A percentile compares a stretch with the other conserved stretches of the same genome.
phyloP scores from a whole-genome alignment of 2,797 vertebrate genomes.

The Melanotaenia boesemani region DNA sequence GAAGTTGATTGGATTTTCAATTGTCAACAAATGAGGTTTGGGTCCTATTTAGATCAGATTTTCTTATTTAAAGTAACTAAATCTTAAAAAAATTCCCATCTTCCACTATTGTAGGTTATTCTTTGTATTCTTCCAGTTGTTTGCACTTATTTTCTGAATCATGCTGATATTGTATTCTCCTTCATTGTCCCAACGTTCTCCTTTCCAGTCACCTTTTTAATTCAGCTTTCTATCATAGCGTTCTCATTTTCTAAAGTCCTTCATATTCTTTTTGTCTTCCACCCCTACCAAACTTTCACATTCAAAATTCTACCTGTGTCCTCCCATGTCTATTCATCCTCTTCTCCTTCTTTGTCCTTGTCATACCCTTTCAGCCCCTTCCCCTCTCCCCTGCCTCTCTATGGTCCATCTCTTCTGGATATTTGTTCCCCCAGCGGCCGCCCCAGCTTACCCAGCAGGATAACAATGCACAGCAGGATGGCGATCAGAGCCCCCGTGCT shows the following conservation, averaged over 20 bases:
- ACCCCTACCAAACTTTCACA: conserved; percentile 34
- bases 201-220: conserved; percentile 26
- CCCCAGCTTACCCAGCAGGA: conserved; percentile 91
- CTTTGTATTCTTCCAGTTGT: neutral
- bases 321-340: conserved; percentile 49
- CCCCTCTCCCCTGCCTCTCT: conserved; percentile 32
- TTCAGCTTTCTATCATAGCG: neutral
- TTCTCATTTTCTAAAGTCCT: conserved; percentile 27
- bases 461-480: conserved; percentile 95
- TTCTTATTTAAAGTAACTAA: conserved; percentile 11
- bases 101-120: neutral
- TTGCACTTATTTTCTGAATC: conserved; percentile 7
- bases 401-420: conserved; percentile 45
- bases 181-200: conserved; percentile 24
- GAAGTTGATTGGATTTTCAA: neutral
- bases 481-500: conserved; percentile 98
- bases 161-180: conserved; percentile 20
- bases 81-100: neutral
- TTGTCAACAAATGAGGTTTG: neutral
- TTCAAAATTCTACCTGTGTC: conserved; percentile 60
- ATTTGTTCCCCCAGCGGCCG: conserved; percentile 25
- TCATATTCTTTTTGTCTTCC: conserved; percentile 23
- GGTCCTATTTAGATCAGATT: conserved; percentile 7
- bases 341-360: conserved; percentile 58
- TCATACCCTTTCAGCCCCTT: conserved; percentile 46